phyloP scores from a whole-genome alignment of 2,797 vertebrate species.

The Dendrocincla fuliginosa region DNA sequence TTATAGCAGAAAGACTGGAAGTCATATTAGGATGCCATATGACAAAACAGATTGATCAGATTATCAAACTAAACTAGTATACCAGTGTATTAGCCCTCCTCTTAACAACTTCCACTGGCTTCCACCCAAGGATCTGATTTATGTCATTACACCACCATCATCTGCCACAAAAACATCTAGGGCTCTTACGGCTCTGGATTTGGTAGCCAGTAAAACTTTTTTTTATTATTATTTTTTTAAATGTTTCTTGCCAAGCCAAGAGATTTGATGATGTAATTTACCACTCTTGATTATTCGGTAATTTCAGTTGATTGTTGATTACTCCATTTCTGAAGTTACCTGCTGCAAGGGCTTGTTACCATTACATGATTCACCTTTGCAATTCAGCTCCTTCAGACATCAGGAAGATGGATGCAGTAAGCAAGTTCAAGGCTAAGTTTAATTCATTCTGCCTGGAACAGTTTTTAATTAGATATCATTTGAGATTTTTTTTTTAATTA shows the following conservation, averaged over 20 bases:
- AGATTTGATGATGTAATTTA: not conserved
- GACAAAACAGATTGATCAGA: not conserved
- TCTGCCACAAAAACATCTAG: constrained; percentile 5
- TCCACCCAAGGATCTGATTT: not conserved
- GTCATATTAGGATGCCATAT: not conserved
- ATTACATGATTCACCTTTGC: constrained; percentile 41
- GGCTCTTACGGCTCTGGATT: not conserved
- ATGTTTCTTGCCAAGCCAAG: constrained; percentile 9
- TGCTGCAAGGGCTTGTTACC: not conserved
- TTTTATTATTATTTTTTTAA: not conserved
- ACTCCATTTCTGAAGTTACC: constrained; percentile 42
- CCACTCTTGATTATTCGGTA: constrained; percentile 59
- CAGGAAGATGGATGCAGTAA: constrained; percentile 61
- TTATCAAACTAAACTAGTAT: not conserved
- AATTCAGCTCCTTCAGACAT: constrained; percentile 29
- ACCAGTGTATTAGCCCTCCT: not conserved
- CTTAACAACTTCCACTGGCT: not conserved
- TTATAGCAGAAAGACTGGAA: not conserved
- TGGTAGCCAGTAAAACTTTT: constrained; percentile 16
- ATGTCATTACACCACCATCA: not conserved
- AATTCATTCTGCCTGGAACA: constrained; percentile 75
- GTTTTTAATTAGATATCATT: constrained; percentile 78
- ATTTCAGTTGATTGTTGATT: constrained; percentile 59
- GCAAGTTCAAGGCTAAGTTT: constrained; percentile 68
- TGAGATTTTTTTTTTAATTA: constrained; percentile 73